These are phyloP conservation scores for Neodiprion lecontei DNA, from an alignment of 1,140 invertebrate genomes.

Conservation along the genomic window DNA sequence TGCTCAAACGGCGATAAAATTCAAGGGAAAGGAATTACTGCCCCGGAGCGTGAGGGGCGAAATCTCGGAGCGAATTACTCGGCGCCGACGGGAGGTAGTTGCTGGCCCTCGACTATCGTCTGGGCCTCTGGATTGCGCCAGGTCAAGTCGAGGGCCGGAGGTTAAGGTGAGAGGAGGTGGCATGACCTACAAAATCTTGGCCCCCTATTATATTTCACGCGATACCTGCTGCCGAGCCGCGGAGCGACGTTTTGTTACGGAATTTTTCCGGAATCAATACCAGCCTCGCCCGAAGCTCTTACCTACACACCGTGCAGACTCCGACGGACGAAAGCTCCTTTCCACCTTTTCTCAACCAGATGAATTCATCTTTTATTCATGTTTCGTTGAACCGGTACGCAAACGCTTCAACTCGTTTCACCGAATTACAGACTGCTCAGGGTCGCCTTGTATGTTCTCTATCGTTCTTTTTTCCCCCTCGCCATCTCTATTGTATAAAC, in stretches of 20 bases:
- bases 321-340: neutral
- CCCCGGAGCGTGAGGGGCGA: neutral
- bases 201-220: neutral
- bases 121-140: neutral
- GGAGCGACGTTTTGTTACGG: neutral
- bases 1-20: neutral
- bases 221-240: neutral
- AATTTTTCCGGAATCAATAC: constrained; percentile 8
- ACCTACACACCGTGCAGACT: neutral
- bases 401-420: neutral
- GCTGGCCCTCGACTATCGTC: too few species aligned
- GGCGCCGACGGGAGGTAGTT: too few species aligned
- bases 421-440: neutral
- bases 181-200: neutral
- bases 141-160: neutral
- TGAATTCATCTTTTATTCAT: constrained; percentile 56
- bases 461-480: neutral
- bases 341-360: constrained; percentile 29
- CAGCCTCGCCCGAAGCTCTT: neutral
- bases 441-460: neutral
- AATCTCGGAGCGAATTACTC: neutral
- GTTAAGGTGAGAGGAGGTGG: neutral
- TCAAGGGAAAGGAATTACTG: constrained; percentile 2
- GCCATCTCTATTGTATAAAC: neutral
- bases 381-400: constrained; percentile 12